These are phyloP conservation scores for Pseudotriccus pelzelni DNA, from an alignment of 2,797 vertebrate species.

Conservation along the genomic window DNA sequence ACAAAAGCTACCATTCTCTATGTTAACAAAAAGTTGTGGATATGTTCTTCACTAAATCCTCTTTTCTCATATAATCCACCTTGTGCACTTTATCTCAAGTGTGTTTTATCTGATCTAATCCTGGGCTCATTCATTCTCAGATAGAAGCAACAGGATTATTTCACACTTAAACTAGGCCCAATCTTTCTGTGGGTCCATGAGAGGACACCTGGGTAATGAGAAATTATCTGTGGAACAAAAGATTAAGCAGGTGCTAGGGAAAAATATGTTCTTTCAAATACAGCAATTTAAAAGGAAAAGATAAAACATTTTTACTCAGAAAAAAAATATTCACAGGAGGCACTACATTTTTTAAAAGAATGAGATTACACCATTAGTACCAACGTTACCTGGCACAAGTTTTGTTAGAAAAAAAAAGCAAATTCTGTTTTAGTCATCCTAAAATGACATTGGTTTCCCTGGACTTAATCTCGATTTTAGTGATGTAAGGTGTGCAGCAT, in stretches of 20 bases:
- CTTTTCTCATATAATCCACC: constrained; percentile 99
- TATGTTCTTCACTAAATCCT: constrained; percentile 99
- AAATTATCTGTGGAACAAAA: constrained; percentile 74
- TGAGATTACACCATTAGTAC: not conserved
- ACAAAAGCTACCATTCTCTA: constrained; percentile 91
- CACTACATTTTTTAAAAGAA: constrained; percentile 10
- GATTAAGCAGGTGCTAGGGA: constrained; percentile 71
- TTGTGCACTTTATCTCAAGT: constrained; percentile 95
- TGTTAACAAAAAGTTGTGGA: constrained; percentile 95
- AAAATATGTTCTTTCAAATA: constrained; percentile 63
- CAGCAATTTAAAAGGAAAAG: constrained; percentile 46
- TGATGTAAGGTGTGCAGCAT: not conserved
- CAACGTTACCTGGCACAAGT: not conserved
- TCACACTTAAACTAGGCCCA: constrained; percentile 88
- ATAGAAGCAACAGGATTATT: constrained; percentile 94
- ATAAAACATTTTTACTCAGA: constrained; percentile 56
- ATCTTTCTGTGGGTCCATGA: constrained; percentile 81
- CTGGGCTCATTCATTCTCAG: constrained; percentile 88
- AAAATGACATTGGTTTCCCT: not conserved
- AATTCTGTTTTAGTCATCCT: not conserved
- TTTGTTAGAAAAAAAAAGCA: not conserved
- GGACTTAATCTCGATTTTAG: constrained; percentile 4
- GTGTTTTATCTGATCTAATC: constrained; percentile 99
- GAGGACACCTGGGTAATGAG: constrained; percentile 80
- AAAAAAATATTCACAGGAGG: constrained; percentile 1